Conservation (phyloP, 2,797 vertebrate genomes). For the Arctocebus calabarensis region DNA sequence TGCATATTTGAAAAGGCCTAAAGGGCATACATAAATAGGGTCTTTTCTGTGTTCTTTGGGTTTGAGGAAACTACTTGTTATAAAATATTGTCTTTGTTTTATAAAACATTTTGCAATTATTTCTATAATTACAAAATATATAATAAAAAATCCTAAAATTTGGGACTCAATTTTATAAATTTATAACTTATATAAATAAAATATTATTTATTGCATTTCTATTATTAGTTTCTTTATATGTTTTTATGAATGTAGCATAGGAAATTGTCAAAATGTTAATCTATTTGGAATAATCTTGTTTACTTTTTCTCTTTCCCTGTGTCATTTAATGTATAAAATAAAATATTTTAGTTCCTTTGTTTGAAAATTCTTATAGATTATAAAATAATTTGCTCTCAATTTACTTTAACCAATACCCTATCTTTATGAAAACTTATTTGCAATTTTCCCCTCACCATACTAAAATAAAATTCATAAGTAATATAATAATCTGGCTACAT, state of each 20-base stretch:
- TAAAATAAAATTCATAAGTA: neutral
- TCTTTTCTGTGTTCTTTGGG: neutral
- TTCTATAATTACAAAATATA: neutral
- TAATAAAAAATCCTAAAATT: neutral
- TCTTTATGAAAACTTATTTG: neutral
- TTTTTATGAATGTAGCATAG: neutral
- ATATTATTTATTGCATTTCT: neutral
- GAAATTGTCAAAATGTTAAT: neutral
- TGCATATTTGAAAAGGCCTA: neutral
- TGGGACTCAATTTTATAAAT: neutral
- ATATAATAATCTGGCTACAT: neutral
- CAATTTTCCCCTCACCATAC: neutral
- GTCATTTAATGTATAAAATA: neutral
- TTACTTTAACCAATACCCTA: neutral
- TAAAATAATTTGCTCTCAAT: neutral
- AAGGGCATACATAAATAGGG: neutral
- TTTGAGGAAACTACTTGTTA: neutral
- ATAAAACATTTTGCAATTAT: neutral
- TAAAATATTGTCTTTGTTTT: neutral
- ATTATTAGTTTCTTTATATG: neutral
- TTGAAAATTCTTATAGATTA: neutral
- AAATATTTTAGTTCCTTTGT: neutral
- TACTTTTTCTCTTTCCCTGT: neutral
- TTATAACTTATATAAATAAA: neutral
- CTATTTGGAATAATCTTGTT: neutral